Evolutionary conservation across 2,797 vertebrate genomes (phyloP).

Genomic region (Sebastes taczanowskii): DNA sequence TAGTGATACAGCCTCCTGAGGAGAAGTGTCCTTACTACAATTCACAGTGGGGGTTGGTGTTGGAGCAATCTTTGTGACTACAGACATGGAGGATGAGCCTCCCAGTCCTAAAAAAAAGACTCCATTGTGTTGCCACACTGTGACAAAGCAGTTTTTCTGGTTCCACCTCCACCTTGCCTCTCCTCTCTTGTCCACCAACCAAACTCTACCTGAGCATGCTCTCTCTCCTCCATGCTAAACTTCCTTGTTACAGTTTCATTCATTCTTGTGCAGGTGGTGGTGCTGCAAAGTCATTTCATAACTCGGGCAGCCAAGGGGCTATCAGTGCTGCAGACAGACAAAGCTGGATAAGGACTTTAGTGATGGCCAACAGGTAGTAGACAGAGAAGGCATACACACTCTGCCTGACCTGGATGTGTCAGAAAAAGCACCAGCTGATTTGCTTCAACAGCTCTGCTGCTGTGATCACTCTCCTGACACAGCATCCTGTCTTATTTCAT

Average conservation of each 20-base stretch:
- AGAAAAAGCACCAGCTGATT: slow-evolving; percentile 16
- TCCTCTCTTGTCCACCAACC: slow-evolving; percentile 7
- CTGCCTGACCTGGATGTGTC: slow-evolving; percentile 60
- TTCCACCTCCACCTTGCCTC: slow-evolving; percentile 63
- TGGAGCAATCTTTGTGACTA: slow-evolving; percentile 18
- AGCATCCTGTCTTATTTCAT: not conserved
- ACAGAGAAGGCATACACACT: slow-evolving; percentile 29
- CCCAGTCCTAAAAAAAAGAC: slow-evolving; percentile 34
- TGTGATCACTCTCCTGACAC: not conserved
- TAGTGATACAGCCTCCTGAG: not conserved
- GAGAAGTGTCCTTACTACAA: slow-evolving; percentile 1
- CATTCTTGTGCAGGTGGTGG: slow-evolving; percentile 35
- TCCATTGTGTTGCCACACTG: slow-evolving; percentile 71
- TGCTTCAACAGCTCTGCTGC: slow-evolving; percentile 21
- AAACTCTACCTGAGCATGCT: slow-evolving; percentile 22
- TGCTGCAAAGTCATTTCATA: slow-evolving; percentile 29
- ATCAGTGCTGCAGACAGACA: slow-evolving; percentile 32
- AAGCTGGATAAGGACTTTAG: slow-evolving; percentile 23
- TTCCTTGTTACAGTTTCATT: slow-evolving; percentile 73
- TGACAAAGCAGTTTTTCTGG: slow-evolving; percentile 83
- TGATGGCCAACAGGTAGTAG: slow-evolving; percentile 43
- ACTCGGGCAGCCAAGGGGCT: slow-evolving; percentile 8
- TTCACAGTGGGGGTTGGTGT: slow-evolving; percentile 29
- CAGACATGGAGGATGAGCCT: slow-evolving; percentile 51
- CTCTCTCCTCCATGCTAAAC: slow-evolving; percentile 29